Conservation (phyloP, 2,113 vertebrate genomes). For the Triplophysa siluroides region DNA sequence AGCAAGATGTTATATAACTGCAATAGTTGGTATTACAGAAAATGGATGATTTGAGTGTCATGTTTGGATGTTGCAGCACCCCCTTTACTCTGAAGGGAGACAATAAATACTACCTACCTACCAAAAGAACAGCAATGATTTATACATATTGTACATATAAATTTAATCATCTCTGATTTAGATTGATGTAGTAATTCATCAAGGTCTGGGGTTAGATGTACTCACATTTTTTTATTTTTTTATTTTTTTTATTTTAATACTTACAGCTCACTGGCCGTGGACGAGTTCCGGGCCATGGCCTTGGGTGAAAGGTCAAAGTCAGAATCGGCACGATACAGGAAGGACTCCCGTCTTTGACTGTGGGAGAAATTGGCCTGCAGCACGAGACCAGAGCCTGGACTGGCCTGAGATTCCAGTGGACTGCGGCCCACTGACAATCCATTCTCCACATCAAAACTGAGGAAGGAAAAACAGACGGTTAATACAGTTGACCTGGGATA, state of each 20-base stretch:
- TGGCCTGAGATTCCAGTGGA: constrained; percentile 79
- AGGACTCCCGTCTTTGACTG: constrained; percentile 87
- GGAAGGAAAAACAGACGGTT: constrained; percentile 32
- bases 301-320: constrained; percentile 91
- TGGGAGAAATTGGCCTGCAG: constrained; percentile 81
- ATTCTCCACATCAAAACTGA: constrained; percentile 92
- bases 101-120: too few relatives aligned
- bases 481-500: background rate
- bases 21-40: too few relatives aligned
- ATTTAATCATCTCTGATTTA: background rate
- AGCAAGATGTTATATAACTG: too few relatives aligned
- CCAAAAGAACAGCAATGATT: too few relatives aligned
- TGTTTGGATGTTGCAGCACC: too few relatives aligned
- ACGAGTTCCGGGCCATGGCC: constrained; percentile 85
- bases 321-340: constrained; percentile 92
- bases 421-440: constrained; percentile 76
- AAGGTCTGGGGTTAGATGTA: background rate
- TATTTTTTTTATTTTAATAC: constrained; percentile 54
- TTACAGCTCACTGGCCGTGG: constrained; percentile 89
- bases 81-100: too few relatives aligned
- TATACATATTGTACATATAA: background rate
- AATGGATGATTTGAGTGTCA: too few relatives aligned
- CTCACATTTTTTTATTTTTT: too few relatives aligned
- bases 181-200: background rate
- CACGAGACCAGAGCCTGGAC: constrained; percentile 78